Evolutionary conservation across 2,888 invertebrate genomes (phyloP).

Genomic region (Thymelicus sylvestris): DNA sequence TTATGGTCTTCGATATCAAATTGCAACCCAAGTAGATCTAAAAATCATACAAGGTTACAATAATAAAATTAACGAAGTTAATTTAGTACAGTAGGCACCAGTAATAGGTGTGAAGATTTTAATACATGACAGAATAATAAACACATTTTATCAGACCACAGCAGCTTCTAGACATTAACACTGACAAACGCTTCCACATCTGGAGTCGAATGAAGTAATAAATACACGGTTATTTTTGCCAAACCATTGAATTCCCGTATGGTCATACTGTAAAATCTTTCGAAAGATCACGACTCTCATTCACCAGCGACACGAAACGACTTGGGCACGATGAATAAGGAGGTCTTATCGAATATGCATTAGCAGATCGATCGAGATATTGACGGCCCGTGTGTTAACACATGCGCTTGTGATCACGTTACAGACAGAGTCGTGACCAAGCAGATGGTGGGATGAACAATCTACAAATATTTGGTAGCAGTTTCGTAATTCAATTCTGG

Average conservation of each 20-base stretch:
- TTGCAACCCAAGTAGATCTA: no score
- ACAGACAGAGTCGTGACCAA: constrained; percentile 27
- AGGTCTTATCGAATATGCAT: constrained; percentile 38
- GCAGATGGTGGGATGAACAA: constrained; percentile 24
- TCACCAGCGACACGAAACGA: constrained; percentile 31
- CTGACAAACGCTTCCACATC: not conserved
- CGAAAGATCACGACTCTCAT: constrained; percentile 33
- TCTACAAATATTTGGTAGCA: constrained; percentile 4
- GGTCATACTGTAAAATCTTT: constrained; percentile 26
- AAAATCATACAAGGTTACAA: no score
- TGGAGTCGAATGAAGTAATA: constrained; percentile 16
- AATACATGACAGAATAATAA: no score
- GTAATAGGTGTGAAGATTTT: no score
- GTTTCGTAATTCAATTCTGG: not conserved
- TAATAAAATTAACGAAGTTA: no score
- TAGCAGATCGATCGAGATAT: constrained; percentile 36
- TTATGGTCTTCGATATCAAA: not conserved
- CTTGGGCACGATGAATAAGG: constrained; percentile 33
- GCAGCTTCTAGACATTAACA: not conserved
- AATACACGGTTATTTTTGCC: constrained; percentile 19
- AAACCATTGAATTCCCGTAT: constrained; percentile 30
- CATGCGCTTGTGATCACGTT: constrained; percentile 26
- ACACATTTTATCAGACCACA: not conserved
- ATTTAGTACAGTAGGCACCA: no score
- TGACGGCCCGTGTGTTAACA: constrained; percentile 31